Evolutionary conservation across 2,113 vertebrate genomes (phyloP).

Genomic region (Scophthalmus maximus): DNA sequence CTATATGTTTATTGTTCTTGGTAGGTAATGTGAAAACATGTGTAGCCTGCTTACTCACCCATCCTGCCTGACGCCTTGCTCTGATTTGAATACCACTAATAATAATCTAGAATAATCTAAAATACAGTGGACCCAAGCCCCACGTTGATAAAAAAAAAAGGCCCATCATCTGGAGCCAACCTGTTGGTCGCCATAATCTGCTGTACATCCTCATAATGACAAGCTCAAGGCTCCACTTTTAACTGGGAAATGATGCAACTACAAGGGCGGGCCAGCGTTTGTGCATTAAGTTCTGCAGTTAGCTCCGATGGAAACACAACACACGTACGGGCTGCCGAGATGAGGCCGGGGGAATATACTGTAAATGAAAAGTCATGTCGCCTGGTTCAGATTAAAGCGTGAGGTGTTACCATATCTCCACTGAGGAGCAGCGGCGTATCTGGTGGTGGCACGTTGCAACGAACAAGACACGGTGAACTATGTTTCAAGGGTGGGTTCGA

Average conservation of each 20-base stretch:
- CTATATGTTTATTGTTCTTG: not conserved
- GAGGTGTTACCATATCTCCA: not conserved
- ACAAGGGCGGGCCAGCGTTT: slow-evolving; percentile 12
- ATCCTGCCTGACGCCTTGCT: not conserved
- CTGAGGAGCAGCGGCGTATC: slow-evolving; percentile 6
- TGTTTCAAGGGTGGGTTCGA: slow-evolving; percentile 11
- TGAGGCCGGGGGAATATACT: slow-evolving; percentile 32
- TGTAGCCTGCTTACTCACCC: not conserved
- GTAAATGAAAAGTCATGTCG: slow-evolving; percentile 41
- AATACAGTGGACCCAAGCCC: slow-evolving; percentile 16
- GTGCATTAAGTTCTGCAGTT: not conserved
- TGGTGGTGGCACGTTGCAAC: not conserved
- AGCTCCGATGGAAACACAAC: slow-evolving; percentile 22
- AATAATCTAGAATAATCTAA: not conserved
- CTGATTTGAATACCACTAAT: not conserved
- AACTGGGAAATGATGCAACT: slow-evolving; percentile 9
- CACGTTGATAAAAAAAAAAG: not conserved
- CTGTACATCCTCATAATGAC: slow-evolving; percentile 24
- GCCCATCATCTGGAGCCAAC: slow-evolving; percentile 46
- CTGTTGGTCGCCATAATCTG: slow-evolving; percentile 12
- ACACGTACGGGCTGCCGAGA: slow-evolving; percentile 2
- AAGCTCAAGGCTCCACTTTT: slow-evolving; percentile 22
- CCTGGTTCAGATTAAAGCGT: slow-evolving; percentile 1
- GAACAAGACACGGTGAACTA: not conserved
- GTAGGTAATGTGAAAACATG: not conserved